Evolutionary conservation across 92 coral and sea anemone species (phyloP).

Genomic region (Muricea muricata): DNA sequence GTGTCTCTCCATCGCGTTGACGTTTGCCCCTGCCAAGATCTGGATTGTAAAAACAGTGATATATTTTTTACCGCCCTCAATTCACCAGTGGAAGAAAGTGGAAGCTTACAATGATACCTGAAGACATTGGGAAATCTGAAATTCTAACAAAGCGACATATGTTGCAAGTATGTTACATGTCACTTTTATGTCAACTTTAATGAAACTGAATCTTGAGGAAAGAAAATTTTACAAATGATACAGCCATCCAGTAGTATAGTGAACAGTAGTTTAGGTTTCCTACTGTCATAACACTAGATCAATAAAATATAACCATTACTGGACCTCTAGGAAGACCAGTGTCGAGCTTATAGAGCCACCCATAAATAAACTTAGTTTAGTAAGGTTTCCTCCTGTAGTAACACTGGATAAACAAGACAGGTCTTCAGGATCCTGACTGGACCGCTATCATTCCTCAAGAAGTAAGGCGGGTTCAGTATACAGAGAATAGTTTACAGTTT

Average conservation of each 20-base stretch:
- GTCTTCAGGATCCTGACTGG: not conserved
- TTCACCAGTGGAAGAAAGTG: too few relatives aligned
- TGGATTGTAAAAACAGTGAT: conserved; percentile 9
- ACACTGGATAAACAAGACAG: not conserved
- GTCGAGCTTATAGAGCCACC: not conserved
- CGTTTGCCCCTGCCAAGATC: conserved; percentile 85
- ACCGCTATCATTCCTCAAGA: too few relatives aligned
- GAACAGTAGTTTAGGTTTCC: conserved; percentile 46
- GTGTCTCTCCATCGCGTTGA: conserved; percentile 87
- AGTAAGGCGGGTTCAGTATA: too few relatives aligned
- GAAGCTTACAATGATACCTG: too few relatives aligned
- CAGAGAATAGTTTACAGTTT: too few relatives aligned
- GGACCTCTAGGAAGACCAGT: not conserved
- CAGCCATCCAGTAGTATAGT: not conserved
- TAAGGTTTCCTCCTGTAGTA: not conserved
- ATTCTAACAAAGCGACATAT: too few relatives aligned
- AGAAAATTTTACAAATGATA: not conserved
- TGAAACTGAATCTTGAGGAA: not conserved
- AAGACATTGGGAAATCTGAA: too few relatives aligned
- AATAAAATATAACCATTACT: too few relatives aligned
- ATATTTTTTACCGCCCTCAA: too few relatives aligned
- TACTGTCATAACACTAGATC: too few relatives aligned
- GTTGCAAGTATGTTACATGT: too few relatives aligned
- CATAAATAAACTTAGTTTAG: not conserved
- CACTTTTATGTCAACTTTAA: too few relatives aligned